Conservation (phyloP, 2,888 invertebrate genomes). For the Parasteatoda lunata region DNA sequence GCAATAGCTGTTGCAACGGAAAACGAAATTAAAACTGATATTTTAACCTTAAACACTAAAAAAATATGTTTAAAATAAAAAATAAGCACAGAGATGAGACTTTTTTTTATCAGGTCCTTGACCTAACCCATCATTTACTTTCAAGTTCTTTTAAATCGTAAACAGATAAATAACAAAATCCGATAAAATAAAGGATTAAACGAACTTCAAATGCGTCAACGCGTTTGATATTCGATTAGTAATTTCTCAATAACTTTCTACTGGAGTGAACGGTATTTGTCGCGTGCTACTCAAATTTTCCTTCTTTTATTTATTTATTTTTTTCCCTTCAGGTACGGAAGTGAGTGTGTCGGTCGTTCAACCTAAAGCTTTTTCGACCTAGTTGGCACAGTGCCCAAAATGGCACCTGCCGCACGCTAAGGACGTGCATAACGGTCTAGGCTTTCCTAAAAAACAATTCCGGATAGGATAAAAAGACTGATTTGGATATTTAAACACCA, state of each 20-base stretch:
- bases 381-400: conserved; percentile 57
- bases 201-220: background rate
- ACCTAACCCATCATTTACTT: background rate
- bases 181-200: conserved; percentile 5
- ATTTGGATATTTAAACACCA: background rate
- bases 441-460: background rate
- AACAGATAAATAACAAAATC: background rate
- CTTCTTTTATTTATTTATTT: background rate
- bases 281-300: conserved; percentile 10
- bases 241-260: conserved; percentile 2
- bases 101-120: conserved; percentile 35
- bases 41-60: background rate
- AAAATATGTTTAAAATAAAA: background rate
- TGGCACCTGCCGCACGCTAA: conserved; percentile 37
- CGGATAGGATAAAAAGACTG: background rate
- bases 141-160: background rate
- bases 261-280: background rate
- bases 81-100: background rate
- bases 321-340: conserved; percentile 58
- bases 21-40: background rate
- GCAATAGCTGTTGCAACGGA: no score
- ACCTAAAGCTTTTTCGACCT: conserved; percentile 52
- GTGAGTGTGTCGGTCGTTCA: conserved; percentile 64
- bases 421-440: conserved; percentile 22
- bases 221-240: conserved; percentile 14